Evolutionary conservation across 2,888 invertebrate genomes (phyloP).

Genomic region (Boloria selene): DNA sequence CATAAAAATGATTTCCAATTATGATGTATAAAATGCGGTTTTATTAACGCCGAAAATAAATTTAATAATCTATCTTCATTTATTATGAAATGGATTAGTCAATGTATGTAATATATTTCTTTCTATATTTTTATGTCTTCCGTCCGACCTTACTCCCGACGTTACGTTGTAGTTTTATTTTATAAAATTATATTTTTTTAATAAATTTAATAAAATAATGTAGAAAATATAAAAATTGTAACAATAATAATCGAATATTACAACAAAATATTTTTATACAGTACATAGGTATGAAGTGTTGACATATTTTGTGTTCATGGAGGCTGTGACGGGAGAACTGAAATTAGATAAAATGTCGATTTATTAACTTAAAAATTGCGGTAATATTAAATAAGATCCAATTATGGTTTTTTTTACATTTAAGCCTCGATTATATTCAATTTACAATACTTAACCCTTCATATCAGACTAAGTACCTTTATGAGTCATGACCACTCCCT

Average conservation of each 20-base stretch:
- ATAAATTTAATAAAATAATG: background rate
- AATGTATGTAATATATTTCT: background rate
- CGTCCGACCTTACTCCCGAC: conserved; percentile 36
- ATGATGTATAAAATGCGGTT: background rate
- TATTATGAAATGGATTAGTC: background rate
- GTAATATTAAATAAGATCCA: background rate
- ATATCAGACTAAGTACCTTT: conserved; percentile 16
- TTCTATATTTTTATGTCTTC: conserved; percentile 27
- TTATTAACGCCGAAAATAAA: background rate
- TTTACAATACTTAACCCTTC: background rate
- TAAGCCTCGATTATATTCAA: too few species aligned
- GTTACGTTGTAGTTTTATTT: background rate
- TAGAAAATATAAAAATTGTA: background rate
- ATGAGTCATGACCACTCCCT: conserved; percentile 6
- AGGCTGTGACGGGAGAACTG: conserved; percentile 42
- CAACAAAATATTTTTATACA: conserved; percentile 9
- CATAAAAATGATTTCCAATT: background rate
- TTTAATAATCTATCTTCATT: background rate
- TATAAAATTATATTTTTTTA: conserved; percentile 6
- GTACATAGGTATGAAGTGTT: conserved; percentile 2
- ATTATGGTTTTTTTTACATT: background rate
- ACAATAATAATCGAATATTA: conserved; percentile 2
- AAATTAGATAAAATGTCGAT: conserved; percentile 23
- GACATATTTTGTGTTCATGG: conserved; percentile 36
- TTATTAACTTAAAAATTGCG: background rate